These are phyloP conservation scores for Drosophila lowei DNA, from an alignment of 1,140 invertebrate genomes.

Conservation along the genomic window DNA sequence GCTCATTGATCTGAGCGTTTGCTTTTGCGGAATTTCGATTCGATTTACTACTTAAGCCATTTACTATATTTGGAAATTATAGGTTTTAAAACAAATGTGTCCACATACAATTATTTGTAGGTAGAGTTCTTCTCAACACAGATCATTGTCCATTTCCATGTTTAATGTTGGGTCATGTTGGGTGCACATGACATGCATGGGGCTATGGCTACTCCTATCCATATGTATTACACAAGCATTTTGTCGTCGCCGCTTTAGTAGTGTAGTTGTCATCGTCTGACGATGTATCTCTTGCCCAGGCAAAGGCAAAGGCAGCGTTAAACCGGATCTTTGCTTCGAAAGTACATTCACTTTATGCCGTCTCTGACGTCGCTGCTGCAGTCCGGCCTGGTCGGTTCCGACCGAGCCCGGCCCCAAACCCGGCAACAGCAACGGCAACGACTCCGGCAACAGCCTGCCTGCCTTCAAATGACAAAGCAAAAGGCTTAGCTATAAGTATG, in stretches of 20 bases:
- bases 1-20: conserved; percentile 63
- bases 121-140: conserved; percentile 38
- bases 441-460: conserved; percentile 55
- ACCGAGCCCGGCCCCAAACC: conserved; percentile 8
- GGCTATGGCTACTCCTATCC: conserved; percentile 42
- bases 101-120: conserved; percentile 34
- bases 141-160: background rate
- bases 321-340: conserved; percentile 81
- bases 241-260: conserved; percentile 37
- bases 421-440: conserved; percentile 2
- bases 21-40: conserved; percentile 41
- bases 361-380: conserved; percentile 36
- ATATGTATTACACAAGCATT: conserved; percentile 78
- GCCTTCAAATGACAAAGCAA: conserved; percentile 73
- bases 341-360: conserved; percentile 78
- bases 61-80: conserved; percentile 15
- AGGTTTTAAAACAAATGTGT: conserved; percentile 39
- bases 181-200: conserved; percentile 19
- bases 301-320: conserved; percentile 50
- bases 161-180: conserved; percentile 15
- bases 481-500: conserved; percentile 39
- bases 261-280: conserved; percentile 43
- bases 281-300: conserved; percentile 65
- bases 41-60: conserved; percentile 39
- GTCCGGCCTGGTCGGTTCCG: background rate